phyloP scores from a whole-genome alignment of 2,888 invertebrate species.

The Altica lythri region DNA sequence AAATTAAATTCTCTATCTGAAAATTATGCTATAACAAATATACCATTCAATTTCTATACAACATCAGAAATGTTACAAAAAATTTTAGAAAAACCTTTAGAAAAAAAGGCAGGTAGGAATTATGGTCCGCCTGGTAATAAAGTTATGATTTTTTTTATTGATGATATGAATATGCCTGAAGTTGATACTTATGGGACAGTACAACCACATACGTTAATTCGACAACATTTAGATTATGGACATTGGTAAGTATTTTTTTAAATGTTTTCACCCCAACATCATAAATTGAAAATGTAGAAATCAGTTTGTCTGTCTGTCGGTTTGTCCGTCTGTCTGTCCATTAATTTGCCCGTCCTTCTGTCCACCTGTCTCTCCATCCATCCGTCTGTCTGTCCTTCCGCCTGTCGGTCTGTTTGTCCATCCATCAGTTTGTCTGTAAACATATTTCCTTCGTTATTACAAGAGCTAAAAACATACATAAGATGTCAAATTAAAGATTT shows the following conservation, averaged over 20 bases:
- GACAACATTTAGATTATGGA: slow-evolving; percentile 93
- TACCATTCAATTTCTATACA: slow-evolving; percentile 96
- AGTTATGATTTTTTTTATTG: slow-evolving; percentile 91
- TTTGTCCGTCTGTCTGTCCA: too few species aligned
- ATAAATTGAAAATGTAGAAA: too few species aligned
- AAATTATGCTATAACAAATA: slow-evolving; percentile 86
- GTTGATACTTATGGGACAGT: slow-evolving; percentile 89
- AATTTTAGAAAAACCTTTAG: slow-evolving; percentile 90
- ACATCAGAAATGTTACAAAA: slow-evolving; percentile 93
- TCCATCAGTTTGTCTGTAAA: too few species aligned
- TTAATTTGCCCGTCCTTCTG: too few species aligned
- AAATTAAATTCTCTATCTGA: slow-evolving; percentile 76
- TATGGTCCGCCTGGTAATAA: slow-evolving; percentile 96
- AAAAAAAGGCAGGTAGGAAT: slow-evolving; percentile 93
- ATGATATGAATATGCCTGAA: slow-evolving; percentile 99
- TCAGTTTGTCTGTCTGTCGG: too few species aligned
- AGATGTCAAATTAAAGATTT: too few species aligned
- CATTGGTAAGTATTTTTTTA: slow-evolving; percentile 82
- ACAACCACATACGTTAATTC: slow-evolving; percentile 92
- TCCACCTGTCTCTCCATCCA: too few species aligned
- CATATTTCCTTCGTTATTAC: too few species aligned
- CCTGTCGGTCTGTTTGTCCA: too few species aligned
- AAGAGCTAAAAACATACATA: too few species aligned
- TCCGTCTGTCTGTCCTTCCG: too few species aligned
- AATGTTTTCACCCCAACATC: too few species aligned